Evolutionary conservation across 2,888 invertebrate genomes (phyloP).

Genomic region (Sturmia bella): DNA sequence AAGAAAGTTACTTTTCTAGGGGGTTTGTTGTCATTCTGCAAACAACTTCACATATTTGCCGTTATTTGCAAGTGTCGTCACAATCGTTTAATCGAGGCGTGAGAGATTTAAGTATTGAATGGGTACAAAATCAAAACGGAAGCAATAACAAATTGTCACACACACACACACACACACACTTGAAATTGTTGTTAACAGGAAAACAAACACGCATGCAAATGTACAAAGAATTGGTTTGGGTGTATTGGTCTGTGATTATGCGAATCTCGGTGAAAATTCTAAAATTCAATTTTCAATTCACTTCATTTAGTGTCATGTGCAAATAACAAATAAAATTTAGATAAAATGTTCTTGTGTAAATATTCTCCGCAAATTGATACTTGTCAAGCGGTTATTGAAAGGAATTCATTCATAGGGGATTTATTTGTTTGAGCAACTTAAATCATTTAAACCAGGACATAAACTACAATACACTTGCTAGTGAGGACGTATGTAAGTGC

Average conservation of each 20-base stretch:
- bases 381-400: slow-evolving; percentile 47
- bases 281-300: slow-evolving; percentile 64
- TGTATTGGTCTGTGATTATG: not conserved
- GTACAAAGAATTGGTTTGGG: not conserved
- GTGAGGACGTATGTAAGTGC: too few relatives aligned
- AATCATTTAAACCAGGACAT: too few relatives aligned
- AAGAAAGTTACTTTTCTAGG: not conserved
- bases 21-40: slow-evolving; percentile 1
- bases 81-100: not conserved
- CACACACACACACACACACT: not conserved
- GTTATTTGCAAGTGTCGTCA: slow-evolving; percentile 45
- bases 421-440: not conserved
- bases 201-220: not conserved
- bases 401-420: slow-evolving; percentile 43
- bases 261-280: slow-evolving; percentile 23
- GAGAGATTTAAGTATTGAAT: slow-evolving; percentile 17
- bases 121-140: slow-evolving; percentile 55
- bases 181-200: not conserved
- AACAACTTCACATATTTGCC: not conserved
- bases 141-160: slow-evolving; percentile 63
- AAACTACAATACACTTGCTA: too few relatives aligned
- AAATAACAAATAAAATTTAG: slow-evolving; percentile 67
- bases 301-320: slow-evolving; percentile 62
- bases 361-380: slow-evolving; percentile 58
- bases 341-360: slow-evolving; percentile 59